Evolutionary conservation across 2,888 invertebrate genomes (phyloP), one percentile per base, ranked within the genome.

Genomic region (Phlogophora meticulosa): DNA sequence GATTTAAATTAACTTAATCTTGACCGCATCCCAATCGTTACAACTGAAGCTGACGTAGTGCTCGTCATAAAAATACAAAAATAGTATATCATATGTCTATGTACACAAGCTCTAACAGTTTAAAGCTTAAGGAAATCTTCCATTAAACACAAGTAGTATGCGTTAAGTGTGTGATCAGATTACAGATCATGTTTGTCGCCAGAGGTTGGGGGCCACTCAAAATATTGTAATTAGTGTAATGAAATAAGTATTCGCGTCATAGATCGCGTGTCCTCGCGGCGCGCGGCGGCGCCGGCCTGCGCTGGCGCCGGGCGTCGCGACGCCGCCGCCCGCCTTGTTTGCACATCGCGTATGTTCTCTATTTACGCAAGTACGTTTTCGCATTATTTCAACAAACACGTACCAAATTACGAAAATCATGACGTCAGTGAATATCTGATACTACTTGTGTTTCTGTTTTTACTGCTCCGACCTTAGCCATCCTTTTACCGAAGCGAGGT

Each of bases 291-390:
- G 87, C 80, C 85, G 84, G 73, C 91, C 90, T 89, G 77, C 83
- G 82, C 76, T 84, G 86, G 83, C 85, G 86, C 82, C 82, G 79
- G 80, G 75, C 93, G 93, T 84, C 92, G 91, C 91, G 93, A 87
- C 92, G 91, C 83, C 85, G 82, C 82, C 80, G 81, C 85, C 83
- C 81, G 82, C 84, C 86, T 87, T 93, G 92, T 93, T 94, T 92
- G 92, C 90, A 88, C 90, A 87, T 87, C 90, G 88, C 90, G 88
- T 90, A 90, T 91, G 89, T 91, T 91, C 92, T 88, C 92, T 93
- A 92, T 93, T 93, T 94, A 92, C 93, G 90, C 89, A 91, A 90
- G 87, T 88, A 89, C 88, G 85, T 90, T 90, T 91, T 91, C 88
- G 81, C 87, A 89, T 90, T 90, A 90, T 91, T 90, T 87, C 87